These are phyloP conservation scores for Drosophila lini DNA, from an alignment of 1,140 invertebrate genomes.

Conservation along the genomic window DNA sequence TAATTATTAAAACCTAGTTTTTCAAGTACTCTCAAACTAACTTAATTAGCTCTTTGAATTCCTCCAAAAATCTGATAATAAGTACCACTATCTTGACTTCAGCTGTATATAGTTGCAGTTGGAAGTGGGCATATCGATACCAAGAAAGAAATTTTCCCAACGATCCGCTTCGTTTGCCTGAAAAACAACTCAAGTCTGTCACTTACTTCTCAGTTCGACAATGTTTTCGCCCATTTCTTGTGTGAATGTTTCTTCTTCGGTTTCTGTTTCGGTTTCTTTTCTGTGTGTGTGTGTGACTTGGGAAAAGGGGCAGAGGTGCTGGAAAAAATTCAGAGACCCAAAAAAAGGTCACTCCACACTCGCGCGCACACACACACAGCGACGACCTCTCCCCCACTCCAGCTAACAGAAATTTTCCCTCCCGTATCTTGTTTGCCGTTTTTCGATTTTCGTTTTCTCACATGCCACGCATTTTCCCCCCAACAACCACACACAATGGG, in stretches of 20 bases:
- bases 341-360: constrained; percentile 64
- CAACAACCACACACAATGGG: constrained; percentile 45
- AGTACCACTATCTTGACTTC: background rate
- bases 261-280: constrained; percentile 39
- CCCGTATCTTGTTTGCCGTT: constrained; percentile 61
- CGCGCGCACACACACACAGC: constrained; percentile 31
- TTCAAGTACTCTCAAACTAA: background rate
- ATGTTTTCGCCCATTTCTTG: constrained; percentile 68
- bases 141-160: constrained; percentile 70
- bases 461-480: constrained; percentile 72
- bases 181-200: constrained; percentile 43
- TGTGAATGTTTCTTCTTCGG: constrained; percentile 37
- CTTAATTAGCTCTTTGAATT: background rate
- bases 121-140: constrained; percentile 44
- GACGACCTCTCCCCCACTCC: constrained; percentile 16
- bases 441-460: constrained; percentile 57
- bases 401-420: constrained; percentile 17
- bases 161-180: constrained; percentile 62
- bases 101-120: background rate
- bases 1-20: background rate
- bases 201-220: constrained; percentile 55
- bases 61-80: rapidly evolving
- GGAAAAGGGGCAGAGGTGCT: constrained; percentile 13
- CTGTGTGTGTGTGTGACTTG: constrained; percentile 5
- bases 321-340: constrained; percentile 20